phyloP scores from a whole-genome alignment of 2,888 invertebrate species.

The Cataglyphis cursor region DNA sequence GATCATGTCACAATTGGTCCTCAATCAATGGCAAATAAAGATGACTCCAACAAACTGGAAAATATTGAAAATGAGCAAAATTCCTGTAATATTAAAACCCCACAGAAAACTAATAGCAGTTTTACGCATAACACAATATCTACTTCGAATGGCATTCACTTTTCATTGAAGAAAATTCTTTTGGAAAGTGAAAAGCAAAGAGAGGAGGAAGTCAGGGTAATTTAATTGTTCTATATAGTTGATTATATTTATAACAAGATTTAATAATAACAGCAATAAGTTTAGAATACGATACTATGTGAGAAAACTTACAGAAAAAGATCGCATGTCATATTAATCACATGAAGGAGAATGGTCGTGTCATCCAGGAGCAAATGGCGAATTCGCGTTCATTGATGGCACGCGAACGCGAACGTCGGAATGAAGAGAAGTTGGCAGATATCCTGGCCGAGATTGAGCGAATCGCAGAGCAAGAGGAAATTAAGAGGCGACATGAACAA shows the following conservation, averaged over 20 bases:
- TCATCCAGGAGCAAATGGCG: slow-evolving; percentile 82
- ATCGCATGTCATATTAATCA: slow-evolving; percentile 83
- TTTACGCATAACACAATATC: slow-evolving; percentile 82
- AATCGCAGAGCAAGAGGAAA: slow-evolving; percentile 88
- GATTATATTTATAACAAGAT: not conserved
- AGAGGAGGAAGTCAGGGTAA: slow-evolving; percentile 81
- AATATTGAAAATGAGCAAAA: slow-evolving; percentile 79
- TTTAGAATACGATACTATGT: too few relatives aligned
- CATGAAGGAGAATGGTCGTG: slow-evolving; percentile 83
- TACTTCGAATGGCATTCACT: slow-evolving; percentile 78
- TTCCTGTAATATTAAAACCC: slow-evolving; percentile 65
- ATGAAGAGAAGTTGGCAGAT: slow-evolving; percentile 86
- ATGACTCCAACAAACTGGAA: slow-evolving; percentile 67
- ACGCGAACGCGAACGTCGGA: slow-evolving; percentile 75
- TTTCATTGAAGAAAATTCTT: slow-evolving; percentile 83
- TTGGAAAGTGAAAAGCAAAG: slow-evolving; percentile 83
- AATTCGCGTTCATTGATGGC: slow-evolving; percentile 75
- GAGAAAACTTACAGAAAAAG: slow-evolving; percentile 76
- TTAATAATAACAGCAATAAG: not conserved
- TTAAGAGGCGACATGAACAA: slow-evolving; percentile 86
- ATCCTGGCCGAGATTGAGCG: slow-evolving; percentile 88
- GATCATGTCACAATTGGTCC: slow-evolving; percentile 88
- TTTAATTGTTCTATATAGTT: not conserved
- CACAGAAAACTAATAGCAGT: slow-evolving; percentile 82
- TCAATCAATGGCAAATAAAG: slow-evolving; percentile 81